These are phyloP conservation scores for Anomalospiza imberbis DNA, from an alignment of 2,797 vertebrate species.

Conservation along the genomic window DNA sequence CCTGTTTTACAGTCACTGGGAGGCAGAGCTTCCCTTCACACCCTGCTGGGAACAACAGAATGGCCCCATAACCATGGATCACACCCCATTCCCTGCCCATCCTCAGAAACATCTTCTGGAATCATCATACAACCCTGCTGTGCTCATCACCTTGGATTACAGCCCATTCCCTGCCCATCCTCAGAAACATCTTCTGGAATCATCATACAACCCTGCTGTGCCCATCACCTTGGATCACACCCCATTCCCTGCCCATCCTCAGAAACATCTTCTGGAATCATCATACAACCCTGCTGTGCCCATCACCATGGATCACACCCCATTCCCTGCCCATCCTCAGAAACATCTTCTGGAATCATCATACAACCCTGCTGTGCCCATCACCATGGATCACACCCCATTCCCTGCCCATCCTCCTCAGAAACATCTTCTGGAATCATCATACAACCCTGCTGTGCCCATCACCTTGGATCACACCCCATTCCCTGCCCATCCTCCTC, in stretches of 20 bases:
- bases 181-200: background rate
- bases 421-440: background rate
- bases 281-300: background rate
- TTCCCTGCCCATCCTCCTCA: background rate
- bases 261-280: background rate
- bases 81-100: background rate
- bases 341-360: background rate
- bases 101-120: background rate
- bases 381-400: accelerated
- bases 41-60: background rate
- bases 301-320: background rate
- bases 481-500: background rate
- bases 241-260: too few species aligned
- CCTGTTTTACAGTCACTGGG: background rate
- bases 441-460: background rate
- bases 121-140: too few species aligned
- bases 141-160: too few species aligned
- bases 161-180: background rate
- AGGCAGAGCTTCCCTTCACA: background rate
- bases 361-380: background rate
- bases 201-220: too few species aligned
- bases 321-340: too few species aligned
- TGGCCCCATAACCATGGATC: accelerated
- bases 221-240: background rate
- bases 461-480: background rate